Evolutionary conservation across 2,113 vertebrate species (phyloP), one percentile per base, ranked within the genome.

Genomic region (Ancistrus triradiatus): DNA sequence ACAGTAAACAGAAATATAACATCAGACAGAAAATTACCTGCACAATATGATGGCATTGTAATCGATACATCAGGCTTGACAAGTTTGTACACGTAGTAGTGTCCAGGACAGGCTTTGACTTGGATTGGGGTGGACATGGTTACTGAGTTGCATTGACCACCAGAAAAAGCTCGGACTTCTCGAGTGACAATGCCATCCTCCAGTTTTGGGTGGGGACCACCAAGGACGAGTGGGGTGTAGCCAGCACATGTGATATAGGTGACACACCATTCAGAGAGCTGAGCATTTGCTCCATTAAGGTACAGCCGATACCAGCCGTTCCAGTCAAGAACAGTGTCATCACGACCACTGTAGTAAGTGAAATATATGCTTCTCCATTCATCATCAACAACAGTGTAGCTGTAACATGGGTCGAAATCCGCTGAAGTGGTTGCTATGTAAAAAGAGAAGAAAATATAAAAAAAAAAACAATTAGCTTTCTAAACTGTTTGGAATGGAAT

Each of bases 61-160:
- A 31, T 17, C 3, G 50, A 52, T 1, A 52, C 14, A 18, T 17
- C 46, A 22, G 49, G 58, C 27, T 19, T 67, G 43, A 71, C 17
- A 11, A 42, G 7, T n/a, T 15, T 42, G 38, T 42, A 42, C 11
- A 42, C 38, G 5, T 42, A 42, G 5, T 49, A 75, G 22, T 59
- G 47, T 33, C 68, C 68, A 9, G 58, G 68, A 60, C 72, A 74
- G 1, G 72, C 72, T 44, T 74, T 74, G 33, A 74, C 63, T 17
- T 53, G 43, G 13, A 50, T 59, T 4, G 40, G 44, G 38, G 21
- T 13, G 38, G 50, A 49, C 4, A 1, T 59, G 13, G 25, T 47
- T 27, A 18, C 3, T 15, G 49, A 31, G 3, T 7, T 17, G 5
- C 31, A 53, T 1, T 53, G 9, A 8, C 9, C 17, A 7, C 6